Conservation (phyloP, 2,797 vertebrate species). For the Urosaurus nigricauda region DNA sequence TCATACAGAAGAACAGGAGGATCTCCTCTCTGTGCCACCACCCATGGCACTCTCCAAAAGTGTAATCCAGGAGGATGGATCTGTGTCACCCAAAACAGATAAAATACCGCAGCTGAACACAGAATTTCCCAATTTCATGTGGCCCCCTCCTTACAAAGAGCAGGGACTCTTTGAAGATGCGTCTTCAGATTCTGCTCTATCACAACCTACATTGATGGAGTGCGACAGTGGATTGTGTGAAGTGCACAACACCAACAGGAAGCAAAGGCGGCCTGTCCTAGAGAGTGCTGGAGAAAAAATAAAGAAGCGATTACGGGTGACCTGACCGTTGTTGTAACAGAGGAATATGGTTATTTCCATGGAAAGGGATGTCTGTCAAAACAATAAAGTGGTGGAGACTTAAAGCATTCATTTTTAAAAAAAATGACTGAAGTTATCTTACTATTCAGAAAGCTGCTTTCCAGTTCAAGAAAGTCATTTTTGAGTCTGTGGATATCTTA, state of each 20-base stretch:
- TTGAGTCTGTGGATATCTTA: no score
- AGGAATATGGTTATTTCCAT: background rate
- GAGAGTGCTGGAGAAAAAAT: conserved; percentile 73
- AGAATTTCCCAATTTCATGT: background rate
- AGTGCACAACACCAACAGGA: conserved; percentile 81
- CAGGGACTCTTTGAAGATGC: background rate
- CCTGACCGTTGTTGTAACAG: conserved; percentile 35
- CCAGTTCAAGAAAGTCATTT: background rate
- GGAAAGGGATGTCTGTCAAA: background rate
- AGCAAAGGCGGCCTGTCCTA: conserved; percentile 73
- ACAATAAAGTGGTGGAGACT: conserved; percentile 11
- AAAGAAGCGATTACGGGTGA: conserved; percentile 79
- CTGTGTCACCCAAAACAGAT: background rate
- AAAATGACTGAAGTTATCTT: background rate
- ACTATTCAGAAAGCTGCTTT: background rate
- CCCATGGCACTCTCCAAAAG: background rate
- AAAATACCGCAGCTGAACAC: conserved; percentile 21
- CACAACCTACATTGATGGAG: conserved; percentile 29
- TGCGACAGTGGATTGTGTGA: conserved; percentile 14
- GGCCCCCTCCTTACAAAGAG: fast-evolving
- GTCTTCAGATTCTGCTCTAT: background rate
- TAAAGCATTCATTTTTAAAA: background rate
- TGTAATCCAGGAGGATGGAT: background rate
- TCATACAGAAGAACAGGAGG: background rate
- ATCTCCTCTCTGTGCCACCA: fast-evolving